Evolutionary conservation across 1,140 invertebrate species (phyloP).

Genomic region (Meloidogyne hapla): DNA sequence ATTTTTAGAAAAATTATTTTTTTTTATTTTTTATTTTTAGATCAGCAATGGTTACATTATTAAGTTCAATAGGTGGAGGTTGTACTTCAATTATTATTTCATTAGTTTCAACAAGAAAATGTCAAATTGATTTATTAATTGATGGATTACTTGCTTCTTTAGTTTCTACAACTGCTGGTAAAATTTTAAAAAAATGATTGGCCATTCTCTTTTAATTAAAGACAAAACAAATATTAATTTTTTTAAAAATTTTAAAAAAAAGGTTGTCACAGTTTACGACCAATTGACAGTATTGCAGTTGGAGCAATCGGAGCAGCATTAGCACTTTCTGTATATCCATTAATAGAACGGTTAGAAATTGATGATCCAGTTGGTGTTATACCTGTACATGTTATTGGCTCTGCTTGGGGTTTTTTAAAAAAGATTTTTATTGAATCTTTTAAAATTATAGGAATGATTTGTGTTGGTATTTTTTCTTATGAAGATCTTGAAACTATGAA

Average conservation of each 20-base stretch:
- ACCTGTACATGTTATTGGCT: slow-evolving; percentile 65
- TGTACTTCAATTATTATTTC: slow-evolving; percentile 74
- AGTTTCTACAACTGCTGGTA: slow-evolving; percentile 55
- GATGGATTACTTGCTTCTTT: slow-evolving; percentile 62
- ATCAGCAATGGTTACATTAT: slow-evolving; percentile 83
- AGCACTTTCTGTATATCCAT: slow-evolving; percentile 52
- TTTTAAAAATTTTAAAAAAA: slow-evolving; percentile 13
- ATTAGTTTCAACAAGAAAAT: slow-evolving; percentile 53
- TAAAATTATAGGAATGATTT: slow-evolving; percentile 49
- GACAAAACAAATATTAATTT: too few species aligned
- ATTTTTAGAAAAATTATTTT: background rate
- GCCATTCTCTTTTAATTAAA: too few species aligned
- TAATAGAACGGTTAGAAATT: slow-evolving; percentile 62
- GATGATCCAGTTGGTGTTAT: slow-evolving; percentile 66
- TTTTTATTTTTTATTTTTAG: slow-evolving; percentile 42
- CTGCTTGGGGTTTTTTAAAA: slow-evolving; percentile 62
- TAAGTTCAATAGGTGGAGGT: slow-evolving; percentile 83
- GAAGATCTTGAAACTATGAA: slow-evolving; percentile 44
- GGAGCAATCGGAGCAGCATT: slow-evolving; percentile 62
- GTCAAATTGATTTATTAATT: slow-evolving; percentile 63
- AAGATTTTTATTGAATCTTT: background rate
- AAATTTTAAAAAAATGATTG: too few species aligned
- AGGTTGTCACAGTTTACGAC: slow-evolving; percentile 60
- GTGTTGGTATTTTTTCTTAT: slow-evolving; percentile 64
- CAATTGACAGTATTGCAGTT: slow-evolving; percentile 62